Percentiles rank a stretch among this genome's conserved stretches.
Conservation (phyloP, 2,888 invertebrate species). For the Desoria tigrina region DNA sequence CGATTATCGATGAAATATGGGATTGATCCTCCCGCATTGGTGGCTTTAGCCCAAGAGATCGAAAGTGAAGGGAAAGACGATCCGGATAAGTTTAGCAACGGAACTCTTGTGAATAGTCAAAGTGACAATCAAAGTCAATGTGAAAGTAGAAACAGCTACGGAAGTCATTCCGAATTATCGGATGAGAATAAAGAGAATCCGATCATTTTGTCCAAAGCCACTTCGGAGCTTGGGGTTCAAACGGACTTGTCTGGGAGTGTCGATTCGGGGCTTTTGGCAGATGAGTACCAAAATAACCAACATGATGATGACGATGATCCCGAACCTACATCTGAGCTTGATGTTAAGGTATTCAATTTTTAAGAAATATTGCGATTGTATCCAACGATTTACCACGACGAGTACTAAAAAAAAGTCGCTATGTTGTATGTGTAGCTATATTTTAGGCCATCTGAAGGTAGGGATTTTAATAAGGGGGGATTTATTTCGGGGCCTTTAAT, state of each 20-base stretch:
- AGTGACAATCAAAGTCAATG: slow-evolving; percentile 31
- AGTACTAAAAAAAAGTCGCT: too few species aligned
- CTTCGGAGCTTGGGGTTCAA: slow-evolving; percentile 33
- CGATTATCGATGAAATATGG: slow-evolving; percentile 75
- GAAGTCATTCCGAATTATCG: slow-evolving; percentile 43
- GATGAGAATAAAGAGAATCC: slow-evolving; percentile 51
- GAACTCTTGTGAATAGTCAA: slow-evolving; percentile 26
- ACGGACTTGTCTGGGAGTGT: slow-evolving; percentile 51
- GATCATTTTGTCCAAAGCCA: slow-evolving; percentile 19
- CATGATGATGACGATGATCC: slow-evolving; percentile 19
- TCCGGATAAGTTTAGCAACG: slow-evolving; percentile 21
- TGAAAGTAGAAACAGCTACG: slow-evolving; percentile 39
- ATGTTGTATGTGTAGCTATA: too few species aligned
- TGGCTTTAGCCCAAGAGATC: slow-evolving; percentile 82
- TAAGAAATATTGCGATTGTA: not conserved
- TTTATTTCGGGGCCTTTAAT: too few species aligned
- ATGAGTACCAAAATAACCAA: slow-evolving; percentile 37
- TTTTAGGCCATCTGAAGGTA: too few species aligned
- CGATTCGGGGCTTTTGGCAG: slow-evolving; percentile 58
- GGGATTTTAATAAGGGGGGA: too few species aligned
- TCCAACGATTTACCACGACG: too few species aligned
- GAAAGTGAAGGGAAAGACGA: slow-evolving; percentile 66
- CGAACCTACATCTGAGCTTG: slow-evolving; percentile 67
- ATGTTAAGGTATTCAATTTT: slow-evolving; percentile 61
- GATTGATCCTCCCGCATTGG: slow-evolving; percentile 78